These are phyloP conservation scores for Chinchilla lanigera DNA, from an alignment of 2,113 vertebrate genomes.

Conservation along the genomic window DNA sequence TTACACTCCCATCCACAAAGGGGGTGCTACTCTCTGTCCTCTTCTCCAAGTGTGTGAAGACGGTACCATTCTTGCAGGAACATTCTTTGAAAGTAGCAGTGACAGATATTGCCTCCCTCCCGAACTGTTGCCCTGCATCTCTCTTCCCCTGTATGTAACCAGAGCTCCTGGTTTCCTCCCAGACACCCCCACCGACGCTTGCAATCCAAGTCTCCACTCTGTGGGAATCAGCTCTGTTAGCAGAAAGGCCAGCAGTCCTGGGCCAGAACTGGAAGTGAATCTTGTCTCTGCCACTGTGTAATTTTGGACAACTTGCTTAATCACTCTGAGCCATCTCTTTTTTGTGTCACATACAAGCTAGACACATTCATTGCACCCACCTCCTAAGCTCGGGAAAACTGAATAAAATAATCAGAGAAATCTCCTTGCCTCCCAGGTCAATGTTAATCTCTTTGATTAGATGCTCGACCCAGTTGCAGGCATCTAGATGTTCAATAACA, in stretches of 20 bases:
- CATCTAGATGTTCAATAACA: background rate
- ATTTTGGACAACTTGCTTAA: background rate
- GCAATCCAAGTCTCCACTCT: background rate
- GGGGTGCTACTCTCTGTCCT: background rate
- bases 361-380: background rate
- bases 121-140: background rate
- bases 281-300: background rate
- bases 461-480: background rate
- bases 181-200: background rate
- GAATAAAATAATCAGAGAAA: slow-evolving; percentile 3
- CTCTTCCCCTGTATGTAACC: background rate
- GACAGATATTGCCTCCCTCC: background rate
- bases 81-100: slow-evolving; percentile 7
- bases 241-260: background rate
- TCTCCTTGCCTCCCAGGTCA: slow-evolving; percentile 21
- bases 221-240: background rate
- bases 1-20: background rate
- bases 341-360: background rate
- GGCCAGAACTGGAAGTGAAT: background rate
- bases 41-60: background rate
- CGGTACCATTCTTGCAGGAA: background rate
- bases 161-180: background rate
- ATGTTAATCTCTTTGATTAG: slow-evolving; percentile 40
- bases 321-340: background rate
- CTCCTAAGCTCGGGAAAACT: background rate